Conservation (phyloP, 2,888 invertebrate genomes). For the Torymus tubicola region DNA sequence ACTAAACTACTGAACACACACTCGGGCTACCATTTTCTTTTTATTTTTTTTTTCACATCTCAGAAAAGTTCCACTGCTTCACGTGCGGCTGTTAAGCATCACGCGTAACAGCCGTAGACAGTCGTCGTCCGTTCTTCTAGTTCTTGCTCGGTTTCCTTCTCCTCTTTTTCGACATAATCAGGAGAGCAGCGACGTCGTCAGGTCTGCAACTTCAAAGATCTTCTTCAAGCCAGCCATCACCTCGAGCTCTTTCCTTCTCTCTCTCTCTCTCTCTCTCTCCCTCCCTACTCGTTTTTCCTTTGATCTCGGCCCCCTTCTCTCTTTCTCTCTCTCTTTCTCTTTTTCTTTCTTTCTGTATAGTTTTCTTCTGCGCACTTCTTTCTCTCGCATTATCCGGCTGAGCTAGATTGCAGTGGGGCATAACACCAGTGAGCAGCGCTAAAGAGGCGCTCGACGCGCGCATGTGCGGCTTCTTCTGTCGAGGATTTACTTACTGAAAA, state of each 20-base stretch:
- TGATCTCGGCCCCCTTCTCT: conserved; percentile 1
- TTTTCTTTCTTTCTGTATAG: no score
- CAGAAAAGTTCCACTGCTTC: background rate
- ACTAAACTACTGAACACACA: no score
- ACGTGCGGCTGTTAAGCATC: background rate
- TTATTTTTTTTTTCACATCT: no score
- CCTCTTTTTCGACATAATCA: conserved; percentile 18
- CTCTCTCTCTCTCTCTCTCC: conserved; percentile 4
- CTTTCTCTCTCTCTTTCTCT: no score
- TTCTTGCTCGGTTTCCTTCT: background rate
- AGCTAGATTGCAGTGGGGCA: background rate
- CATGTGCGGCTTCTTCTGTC: no score
- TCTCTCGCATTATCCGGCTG: conserved; percentile 4
- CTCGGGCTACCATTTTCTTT: no score
- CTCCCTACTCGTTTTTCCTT: conserved; percentile 7
- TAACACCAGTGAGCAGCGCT: background rate
- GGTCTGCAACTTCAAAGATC: conserved; percentile 26
- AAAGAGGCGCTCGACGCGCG: no score
- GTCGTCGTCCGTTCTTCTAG: no score
- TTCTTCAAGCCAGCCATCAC: background rate
- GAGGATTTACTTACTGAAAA: no score
- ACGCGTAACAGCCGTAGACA: background rate
- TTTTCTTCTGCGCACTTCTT: no score
- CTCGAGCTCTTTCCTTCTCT: background rate
- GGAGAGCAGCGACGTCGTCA: background rate